Base-by-base conservation (phyloP, 1,140 invertebrate species). In the Octopus bimaculoides region DNA sequence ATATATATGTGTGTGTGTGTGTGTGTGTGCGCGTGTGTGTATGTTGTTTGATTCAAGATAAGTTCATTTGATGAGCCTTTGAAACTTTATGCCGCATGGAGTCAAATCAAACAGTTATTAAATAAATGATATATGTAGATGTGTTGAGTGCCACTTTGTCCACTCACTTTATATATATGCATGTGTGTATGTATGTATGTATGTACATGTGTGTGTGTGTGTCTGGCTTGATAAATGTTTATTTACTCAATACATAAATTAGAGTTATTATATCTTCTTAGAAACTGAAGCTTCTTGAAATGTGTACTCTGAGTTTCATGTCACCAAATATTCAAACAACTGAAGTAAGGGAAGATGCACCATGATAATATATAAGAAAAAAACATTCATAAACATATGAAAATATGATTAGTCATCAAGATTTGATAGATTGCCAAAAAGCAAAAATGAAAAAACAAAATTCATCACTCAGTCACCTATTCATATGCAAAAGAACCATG, bases 21-120 rank as follows among this genome's bases (percentile, higher is more conserved):
- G 52, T 54, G n/a, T 61, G n/a, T 78, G n/a, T 78, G 52, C 20
- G 52, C 20, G n/a, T 78, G n/a, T 61, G n/a, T 78, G n/a, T 61
- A 26, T 61, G n/a, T 61, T n/a, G 26, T 14, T 8, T 20, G n/a
- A 20, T 41, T 71, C 56, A 61, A n/a, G 55, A 78, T 78, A n/a
- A 9, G n/a, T 41, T 52, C 17, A 66, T 61, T 17, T 12, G 56
- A 9, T 1, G 56, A 17, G 9, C 9, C 9, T 17, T 61, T 61
- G 56, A 61, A 17, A 61, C 56, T 17, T 61, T 17, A 12, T 4
- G 9, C 9, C 56, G 17, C 9, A 61, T 12, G 56, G 9, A 17
- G 4, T 12, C 9, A 12, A 61, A 61, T 61, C 56, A 12, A 12
- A 61, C 17, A 17, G 56, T 12, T 17, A 12, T 61, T 61, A 41